Evolutionary conservation across 2,113 vertebrate genomes (phyloP), one percentile per base, ranked within the genome.

Genomic region (Gnathonemus longibarbis): DNA sequence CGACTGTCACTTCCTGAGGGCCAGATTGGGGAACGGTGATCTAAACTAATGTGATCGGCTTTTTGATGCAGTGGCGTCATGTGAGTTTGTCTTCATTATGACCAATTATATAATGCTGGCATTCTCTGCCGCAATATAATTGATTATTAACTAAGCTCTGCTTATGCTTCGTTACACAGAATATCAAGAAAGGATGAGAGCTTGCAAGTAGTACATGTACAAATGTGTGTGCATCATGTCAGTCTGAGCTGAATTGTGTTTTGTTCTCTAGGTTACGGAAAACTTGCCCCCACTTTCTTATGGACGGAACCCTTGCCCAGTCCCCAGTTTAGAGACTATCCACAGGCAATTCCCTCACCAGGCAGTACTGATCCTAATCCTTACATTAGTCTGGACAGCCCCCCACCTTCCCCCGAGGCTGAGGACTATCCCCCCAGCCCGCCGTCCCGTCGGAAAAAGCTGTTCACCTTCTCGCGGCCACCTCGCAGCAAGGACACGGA

Each of bases 331-430:
- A 94, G 94, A 89, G 92, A 94, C 87, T 97, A 97, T 89, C 96
- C 94, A 42, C 96, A 95, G 21, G 93, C 92, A 27, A 92, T 94
- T 88, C 95, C 95, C 7, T 97, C 97, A 11, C 97, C 97, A 27
- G 97, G 96, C 96, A 99, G 98, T 90, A 95, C 96, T 0, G 98
- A 99, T 88, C 99, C 98, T 89, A 99, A 99, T 93, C 98, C 98
- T 1, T 99, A 99, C 0, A 97, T 98, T 90, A 98, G 98, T 95
- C 95, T 99, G 84, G 98, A 99, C 94, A 98, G 98, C 94, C 96
- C 97, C 0, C 96, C 96, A 0, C 93, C 96, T 0, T 99, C 98
- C 0, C 98, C 98, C 0, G 95, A 95, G 84, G 96, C 89, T 89
- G 24, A 91, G 0, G 74, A 93, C n/a, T 92, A 95, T 0, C 91